Conservation (phyloP, 2,797 vertebrate genomes). For the Huso huso region DNA sequence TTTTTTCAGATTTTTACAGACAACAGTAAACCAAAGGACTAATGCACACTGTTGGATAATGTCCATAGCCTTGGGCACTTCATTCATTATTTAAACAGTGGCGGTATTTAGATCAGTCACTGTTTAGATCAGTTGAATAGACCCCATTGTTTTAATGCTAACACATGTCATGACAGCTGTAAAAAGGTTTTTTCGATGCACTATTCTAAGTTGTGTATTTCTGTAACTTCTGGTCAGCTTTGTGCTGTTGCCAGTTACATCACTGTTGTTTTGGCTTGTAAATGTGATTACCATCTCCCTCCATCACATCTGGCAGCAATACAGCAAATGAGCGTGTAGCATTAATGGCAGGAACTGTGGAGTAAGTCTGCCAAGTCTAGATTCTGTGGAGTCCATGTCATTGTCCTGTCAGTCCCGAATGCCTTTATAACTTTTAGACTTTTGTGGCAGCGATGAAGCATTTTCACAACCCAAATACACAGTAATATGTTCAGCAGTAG, state of each 20-base stretch:
- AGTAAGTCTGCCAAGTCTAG: constrained; percentile 13
- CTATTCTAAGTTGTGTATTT: neutral
- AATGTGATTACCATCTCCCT: constrained; percentile 1
- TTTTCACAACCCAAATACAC: constrained; percentile 13
- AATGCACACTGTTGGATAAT: no score
- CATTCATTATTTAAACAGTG: no score
- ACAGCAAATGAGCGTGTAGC: constrained; percentile 22
- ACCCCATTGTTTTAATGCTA: no score
- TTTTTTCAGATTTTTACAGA: no score
- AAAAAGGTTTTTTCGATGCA: no score
- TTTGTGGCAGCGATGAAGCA: constrained; percentile 8
- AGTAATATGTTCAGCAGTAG: constrained; percentile 12
- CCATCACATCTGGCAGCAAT: constrained; percentile 7
- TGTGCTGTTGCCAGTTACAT: neutral
- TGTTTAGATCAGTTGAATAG: no score
- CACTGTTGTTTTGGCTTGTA: neutral
- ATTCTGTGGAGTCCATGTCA: constrained; percentile 25
- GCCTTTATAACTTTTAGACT: constrained; percentile 1
- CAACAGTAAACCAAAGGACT: no score
- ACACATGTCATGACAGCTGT: no score
- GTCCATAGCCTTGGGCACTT: no score
- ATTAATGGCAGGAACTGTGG: constrained; percentile 12
- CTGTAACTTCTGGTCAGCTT: neutral
- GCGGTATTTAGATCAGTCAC: no score
- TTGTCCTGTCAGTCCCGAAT: constrained; percentile 19